Percentiles rank a stretch among this genome's conserved stretches.
Conservation (phyloP, 1,140 invertebrate species). For the Pseudomyrmex pallidus region DNA sequence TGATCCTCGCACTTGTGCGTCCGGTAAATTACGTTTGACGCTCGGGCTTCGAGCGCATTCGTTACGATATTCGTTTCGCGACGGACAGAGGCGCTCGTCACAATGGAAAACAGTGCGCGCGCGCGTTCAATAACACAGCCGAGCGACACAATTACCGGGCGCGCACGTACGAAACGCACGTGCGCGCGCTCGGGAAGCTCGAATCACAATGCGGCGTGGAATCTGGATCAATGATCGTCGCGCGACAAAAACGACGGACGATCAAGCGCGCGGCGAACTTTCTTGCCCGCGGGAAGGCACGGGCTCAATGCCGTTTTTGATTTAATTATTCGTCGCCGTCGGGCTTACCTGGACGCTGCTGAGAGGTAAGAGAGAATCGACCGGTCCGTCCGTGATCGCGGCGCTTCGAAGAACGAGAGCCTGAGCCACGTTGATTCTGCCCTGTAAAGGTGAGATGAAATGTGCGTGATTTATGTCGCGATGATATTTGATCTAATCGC, state of each 20-base stretch:
- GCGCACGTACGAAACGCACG: slow-evolving; percentile 21
- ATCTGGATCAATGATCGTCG: slow-evolving; percentile 35
- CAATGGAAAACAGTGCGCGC: slow-evolving; percentile 8
- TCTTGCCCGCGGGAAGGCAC: background rate
- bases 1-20: background rate
- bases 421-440: slow-evolving; percentile 72
- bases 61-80: slow-evolving; percentile 28
- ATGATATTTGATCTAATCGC: background rate
- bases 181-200: slow-evolving; percentile 13
- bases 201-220: slow-evolving; percentile 39
- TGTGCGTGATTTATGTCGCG: slow-evolving; percentile 4
- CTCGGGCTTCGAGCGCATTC: background rate
- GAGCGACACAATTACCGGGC: slow-evolving; percentile 1
- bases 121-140: slow-evolving; percentile 10
- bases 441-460: slow-evolving; percentile 64
- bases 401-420: slow-evolving; percentile 71
- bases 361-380: slow-evolving; percentile 75
- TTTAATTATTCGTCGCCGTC: slow-evolving; percentile 29
- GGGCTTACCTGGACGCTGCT: slow-evolving; percentile 77
- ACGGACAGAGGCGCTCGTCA: slow-evolving; percentile 22
- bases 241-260: slow-evolving; percentile 16
- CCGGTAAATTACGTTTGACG: slow-evolving; percentile 36
- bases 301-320: slow-evolving; percentile 19
- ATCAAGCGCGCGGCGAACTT: background rate
- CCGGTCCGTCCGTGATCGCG: slow-evolving; percentile 54